Evolutionary conservation across 2,888 invertebrate species (phyloP).

Genomic region (Argyresthia albistria): DNA sequence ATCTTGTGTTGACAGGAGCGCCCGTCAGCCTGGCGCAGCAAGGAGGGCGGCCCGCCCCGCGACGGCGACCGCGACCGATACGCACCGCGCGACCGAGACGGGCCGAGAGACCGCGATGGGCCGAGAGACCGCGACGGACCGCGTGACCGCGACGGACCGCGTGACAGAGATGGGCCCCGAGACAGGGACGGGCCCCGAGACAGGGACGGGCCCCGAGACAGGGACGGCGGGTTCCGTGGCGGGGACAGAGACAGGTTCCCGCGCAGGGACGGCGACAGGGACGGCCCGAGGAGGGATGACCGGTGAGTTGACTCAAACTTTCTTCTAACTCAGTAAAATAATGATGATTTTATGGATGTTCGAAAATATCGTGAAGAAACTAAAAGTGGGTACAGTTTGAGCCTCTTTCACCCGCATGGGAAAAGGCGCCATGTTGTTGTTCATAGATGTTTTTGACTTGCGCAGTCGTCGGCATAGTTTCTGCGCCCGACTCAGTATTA

Average conservation of each 20-base stretch:
- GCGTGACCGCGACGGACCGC: constrained; percentile 2
- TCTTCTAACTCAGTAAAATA: too few relatives aligned
- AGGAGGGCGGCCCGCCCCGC: constrained; percentile 37
- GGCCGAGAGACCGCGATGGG: constrained; percentile 22
- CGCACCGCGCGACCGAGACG: constrained; percentile 22
- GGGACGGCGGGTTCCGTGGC: background rate
- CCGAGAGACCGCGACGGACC: constrained; percentile 11
- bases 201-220: constrained; percentile 13
- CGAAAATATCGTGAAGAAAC: too few relatives aligned
- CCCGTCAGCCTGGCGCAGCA: constrained; percentile 48
- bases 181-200: constrained; percentile 27
- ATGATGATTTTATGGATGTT: too few relatives aligned
- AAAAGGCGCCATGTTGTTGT: too few relatives aligned
- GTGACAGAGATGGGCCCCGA: constrained; percentile 13
- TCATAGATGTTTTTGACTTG: too few relatives aligned
- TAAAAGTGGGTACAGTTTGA: too few relatives aligned
- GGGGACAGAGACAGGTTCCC: constrained; percentile 5
- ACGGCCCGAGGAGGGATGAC: constrained; percentile 40
- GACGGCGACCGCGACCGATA: constrained; percentile 17
- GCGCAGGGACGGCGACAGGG: constrained; percentile 14
- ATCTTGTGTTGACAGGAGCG: constrained; percentile 36
- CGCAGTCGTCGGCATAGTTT: too few relatives aligned
- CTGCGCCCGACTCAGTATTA: too few relatives aligned
- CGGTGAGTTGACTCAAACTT: constrained; percentile 22
- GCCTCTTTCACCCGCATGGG: too few relatives aligned